Evolutionary conservation across 2,888 invertebrate genomes (phyloP).

Genomic region (Strigamia crassipes): DNA sequence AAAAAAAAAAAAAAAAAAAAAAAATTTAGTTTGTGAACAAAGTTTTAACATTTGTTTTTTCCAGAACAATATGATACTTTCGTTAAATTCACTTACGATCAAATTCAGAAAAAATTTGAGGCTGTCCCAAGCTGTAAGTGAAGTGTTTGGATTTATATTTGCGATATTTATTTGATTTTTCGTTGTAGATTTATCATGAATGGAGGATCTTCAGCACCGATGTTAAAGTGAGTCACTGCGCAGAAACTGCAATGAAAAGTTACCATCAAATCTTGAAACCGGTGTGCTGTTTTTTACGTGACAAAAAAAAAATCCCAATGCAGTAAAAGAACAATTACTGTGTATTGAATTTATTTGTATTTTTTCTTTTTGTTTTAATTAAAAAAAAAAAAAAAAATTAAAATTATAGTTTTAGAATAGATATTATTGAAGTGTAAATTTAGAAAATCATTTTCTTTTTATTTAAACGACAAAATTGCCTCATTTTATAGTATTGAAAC

Average conservation of each 20-base stretch:
- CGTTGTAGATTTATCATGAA: conserved; percentile 38
- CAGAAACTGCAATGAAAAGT: not conserved
- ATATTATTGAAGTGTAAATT: no score
- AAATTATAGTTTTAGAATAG: no score
- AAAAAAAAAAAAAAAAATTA: no score
- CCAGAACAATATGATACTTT: conserved; percentile 97
- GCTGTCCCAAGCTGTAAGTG: conserved; percentile 57
- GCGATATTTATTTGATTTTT: no score
- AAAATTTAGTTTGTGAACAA: not conserved
- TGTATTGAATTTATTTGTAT: not conserved
- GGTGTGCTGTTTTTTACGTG: not conserved
- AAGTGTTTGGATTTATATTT: no score
- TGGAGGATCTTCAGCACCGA: not conserved
- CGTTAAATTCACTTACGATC: conserved; percentile 97
- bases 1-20: conserved; percentile 33
- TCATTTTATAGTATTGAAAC: not conserved
- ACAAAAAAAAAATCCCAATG: not conserved
- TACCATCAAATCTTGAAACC: not conserved
- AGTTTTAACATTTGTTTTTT: conserved; percentile 51
- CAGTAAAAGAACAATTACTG: not conserved
- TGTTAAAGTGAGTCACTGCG: not conserved
- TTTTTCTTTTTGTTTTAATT: not conserved
- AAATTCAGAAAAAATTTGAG: conserved; percentile 78
- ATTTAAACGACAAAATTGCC: no score
- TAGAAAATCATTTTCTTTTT: no score